Percentiles rank a stretch among this genome's conserved stretches.
Evolutionary conservation across 2,113 vertebrate genomes (phyloP).

Genomic region (Kobus ellipsiprymnus): DNA sequence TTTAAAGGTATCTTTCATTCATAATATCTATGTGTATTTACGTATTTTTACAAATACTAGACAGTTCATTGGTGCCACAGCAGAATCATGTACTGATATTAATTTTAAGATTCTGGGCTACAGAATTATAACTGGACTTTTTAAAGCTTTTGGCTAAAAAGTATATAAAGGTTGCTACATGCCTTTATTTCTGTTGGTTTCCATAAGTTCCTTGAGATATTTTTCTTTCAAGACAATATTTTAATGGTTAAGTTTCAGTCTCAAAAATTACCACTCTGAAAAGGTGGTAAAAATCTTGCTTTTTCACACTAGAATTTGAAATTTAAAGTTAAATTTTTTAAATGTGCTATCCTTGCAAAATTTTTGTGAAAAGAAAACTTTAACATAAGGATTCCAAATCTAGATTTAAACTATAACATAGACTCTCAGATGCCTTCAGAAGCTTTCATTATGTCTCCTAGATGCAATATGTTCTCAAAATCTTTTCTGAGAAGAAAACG

Average conservation of each 20-base stretch:
- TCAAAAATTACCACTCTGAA: conserved; percentile 26
- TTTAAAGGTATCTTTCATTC: neutral
- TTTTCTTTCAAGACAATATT: conserved; percentile 33
- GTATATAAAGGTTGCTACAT: neutral
- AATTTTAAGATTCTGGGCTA: neutral
- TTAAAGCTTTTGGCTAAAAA: neutral
- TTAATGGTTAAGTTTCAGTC: conserved; percentile 15
- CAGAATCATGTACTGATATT: neutral
- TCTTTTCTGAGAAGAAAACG: conserved; percentile 21
- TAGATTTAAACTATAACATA: neutral
- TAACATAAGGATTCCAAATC: neutral
- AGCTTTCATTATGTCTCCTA: neutral
- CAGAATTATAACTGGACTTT: neutral
- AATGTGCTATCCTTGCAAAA: neutral
- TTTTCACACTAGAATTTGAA: conserved; percentile 28
- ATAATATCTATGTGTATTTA: neutral
- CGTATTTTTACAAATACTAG: neutral
- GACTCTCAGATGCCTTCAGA: neutral
- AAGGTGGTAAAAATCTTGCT: conserved; percentile 26
- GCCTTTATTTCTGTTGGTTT: neutral
- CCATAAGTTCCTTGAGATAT: neutral
- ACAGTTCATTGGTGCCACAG: neutral
- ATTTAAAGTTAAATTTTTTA: conserved; percentile 33
- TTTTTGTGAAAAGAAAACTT: conserved; percentile 12
- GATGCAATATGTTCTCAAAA: neutral